phyloP scores from a whole-genome alignment of 2,888 invertebrate genomes.

The Drosophila rubida region DNA sequence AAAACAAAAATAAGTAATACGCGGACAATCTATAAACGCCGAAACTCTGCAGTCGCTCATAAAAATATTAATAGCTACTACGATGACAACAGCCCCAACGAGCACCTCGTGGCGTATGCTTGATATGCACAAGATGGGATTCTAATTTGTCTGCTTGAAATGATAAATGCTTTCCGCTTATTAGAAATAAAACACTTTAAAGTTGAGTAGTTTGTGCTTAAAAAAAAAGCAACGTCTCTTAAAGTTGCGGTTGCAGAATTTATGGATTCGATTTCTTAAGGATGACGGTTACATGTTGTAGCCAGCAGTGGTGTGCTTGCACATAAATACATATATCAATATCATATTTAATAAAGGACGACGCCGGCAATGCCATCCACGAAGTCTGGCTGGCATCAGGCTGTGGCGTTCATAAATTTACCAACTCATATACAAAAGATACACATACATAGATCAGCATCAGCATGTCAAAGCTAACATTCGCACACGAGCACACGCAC shows the following conservation, averaged over 20 bases:
- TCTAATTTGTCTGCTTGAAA: background rate
- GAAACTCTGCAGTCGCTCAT: conserved; percentile 27
- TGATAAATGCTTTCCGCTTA: conserved; percentile 2
- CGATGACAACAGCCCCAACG: conserved; percentile 6
- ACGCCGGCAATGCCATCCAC: conserved; percentile 24
- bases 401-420: conserved; percentile 71
- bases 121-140: conserved; percentile 16
- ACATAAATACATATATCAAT: conserved; percentile 65
- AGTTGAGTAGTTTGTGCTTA: background rate
- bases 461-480: conserved; percentile 58
- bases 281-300: conserved; percentile 3
- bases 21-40: conserved; percentile 26
- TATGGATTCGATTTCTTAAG: conserved; percentile 14
- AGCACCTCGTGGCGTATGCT: conserved; percentile 35
- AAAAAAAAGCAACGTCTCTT: conserved; percentile 25
- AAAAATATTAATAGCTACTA: conserved; percentile 45
- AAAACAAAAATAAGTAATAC: conserved; percentile 27
- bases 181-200: background rate
- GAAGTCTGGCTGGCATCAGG: conserved; percentile 56
- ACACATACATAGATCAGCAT: conserved; percentile 59
- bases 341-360: conserved; percentile 69
- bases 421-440: conserved; percentile 18
- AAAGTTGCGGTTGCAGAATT: conserved; percentile 18
- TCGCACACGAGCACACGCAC: conserved; percentile 9
- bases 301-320: conserved; percentile 18